phyloP scores from a whole-genome alignment of 2,113 vertebrate species.

The Gorsachius goisagi region DNA sequence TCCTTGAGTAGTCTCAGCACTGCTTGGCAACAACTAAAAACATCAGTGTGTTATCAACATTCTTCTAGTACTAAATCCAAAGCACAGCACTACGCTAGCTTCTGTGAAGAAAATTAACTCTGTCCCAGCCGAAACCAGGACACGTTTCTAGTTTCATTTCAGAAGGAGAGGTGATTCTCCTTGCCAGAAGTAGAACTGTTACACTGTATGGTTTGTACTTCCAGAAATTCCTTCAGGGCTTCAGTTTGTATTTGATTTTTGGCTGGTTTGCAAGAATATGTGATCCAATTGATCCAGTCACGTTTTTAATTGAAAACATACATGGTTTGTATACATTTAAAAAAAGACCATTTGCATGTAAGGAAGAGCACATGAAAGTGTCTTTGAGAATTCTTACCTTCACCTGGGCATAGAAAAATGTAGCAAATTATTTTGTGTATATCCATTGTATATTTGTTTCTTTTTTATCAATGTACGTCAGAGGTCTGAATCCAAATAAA shows the following conservation, averaged over 20 bases:
- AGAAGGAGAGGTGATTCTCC: neutral
- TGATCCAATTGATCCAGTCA: neutral
- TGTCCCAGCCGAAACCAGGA: no score
- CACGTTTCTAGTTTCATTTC: neutral
- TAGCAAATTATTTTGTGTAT: neutral
- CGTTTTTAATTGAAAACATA: slow-evolving; percentile 43
- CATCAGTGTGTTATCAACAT: no score
- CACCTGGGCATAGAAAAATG: neutral
- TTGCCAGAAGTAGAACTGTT: neutral
- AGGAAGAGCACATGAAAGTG: neutral
- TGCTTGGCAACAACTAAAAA: no score
- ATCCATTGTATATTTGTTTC: neutral
- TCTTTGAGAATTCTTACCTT: slow-evolving; percentile 6
- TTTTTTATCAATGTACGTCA: slow-evolving; percentile 15
- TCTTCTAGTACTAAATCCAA: no score
- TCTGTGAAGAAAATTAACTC: no score
- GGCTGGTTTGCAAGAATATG: slow-evolving; percentile 30
- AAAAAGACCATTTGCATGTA: neutral
- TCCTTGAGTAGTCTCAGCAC: no score
- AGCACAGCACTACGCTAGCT: no score
- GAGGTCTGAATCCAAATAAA: slow-evolving; percentile 21
- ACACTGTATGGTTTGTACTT: slow-evolving; percentile 8
- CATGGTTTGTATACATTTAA: neutral
- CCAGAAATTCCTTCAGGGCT: slow-evolving; percentile 42
- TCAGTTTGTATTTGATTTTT: slow-evolving; percentile 52